A percentile compares a stretch with the other conserved stretches of the same genome.
Conservation (phyloP, 2,797 vertebrate genomes). For the Cichlasoma orientale region DNA sequence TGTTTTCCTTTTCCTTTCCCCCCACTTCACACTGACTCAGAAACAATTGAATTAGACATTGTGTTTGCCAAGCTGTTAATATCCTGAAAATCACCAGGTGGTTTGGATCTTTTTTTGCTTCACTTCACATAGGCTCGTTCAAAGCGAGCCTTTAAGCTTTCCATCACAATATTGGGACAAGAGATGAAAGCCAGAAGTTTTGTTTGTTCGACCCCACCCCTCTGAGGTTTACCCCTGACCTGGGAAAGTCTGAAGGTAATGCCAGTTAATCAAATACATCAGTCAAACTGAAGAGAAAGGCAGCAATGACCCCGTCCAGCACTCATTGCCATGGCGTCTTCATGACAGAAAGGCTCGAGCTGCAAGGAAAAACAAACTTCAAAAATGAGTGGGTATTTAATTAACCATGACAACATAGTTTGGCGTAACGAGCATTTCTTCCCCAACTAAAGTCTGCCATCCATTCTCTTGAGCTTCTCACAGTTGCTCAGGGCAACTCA, state of each 20-base stretch:
- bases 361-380: conserved; percentile 58
- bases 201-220: conserved; percentile 2
- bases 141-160: conserved; percentile 38
- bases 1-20: conserved; percentile 26
- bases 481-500: conserved; percentile 69
- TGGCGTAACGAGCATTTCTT: conserved; percentile 65
- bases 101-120: conserved; percentile 38
- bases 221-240: conserved; percentile 6
- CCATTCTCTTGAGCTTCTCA: conserved; percentile 51
- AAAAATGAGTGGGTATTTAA: conserved; percentile 65
- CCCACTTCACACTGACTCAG: conserved; percentile 15
- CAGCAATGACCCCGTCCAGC: conserved; percentile 23
- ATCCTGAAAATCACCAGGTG: conserved; percentile 31
- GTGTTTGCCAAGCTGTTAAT: conserved; percentile 44
- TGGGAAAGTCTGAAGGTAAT: conserved; percentile 36
- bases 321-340: conserved; percentile 42
- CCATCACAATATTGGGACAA: conserved; percentile 22
- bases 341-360: conserved; percentile 48
- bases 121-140: conserved; percentile 12
- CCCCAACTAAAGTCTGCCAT: conserved; percentile 40
- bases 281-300: conserved; percentile 40
- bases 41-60: conserved; percentile 47
- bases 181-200: conserved; percentile 46
- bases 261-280: conserved; percentile 58
- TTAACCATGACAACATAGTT: conserved; percentile 66